These are phyloP conservation scores for mouse (Mus musculus) DNA, from an alignment of 2,113 vertebrate genomes.

Conservation along the genomic window DNA sequence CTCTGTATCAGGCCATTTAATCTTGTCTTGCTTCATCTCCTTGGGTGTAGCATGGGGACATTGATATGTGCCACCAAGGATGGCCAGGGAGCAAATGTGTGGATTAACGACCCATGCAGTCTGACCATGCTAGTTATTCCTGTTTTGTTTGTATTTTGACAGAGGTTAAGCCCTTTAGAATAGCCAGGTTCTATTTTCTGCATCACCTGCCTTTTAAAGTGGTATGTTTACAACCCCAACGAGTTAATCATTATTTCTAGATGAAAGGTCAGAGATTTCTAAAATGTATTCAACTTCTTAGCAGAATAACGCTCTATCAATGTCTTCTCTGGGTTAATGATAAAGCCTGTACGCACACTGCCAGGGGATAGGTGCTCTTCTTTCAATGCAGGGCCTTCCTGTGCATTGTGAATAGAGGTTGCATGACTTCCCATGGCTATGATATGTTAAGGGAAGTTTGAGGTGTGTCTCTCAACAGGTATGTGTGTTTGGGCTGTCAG, in stretches of 20 bases:
- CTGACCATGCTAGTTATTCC: not conserved
- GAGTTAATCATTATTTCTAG: slow-evolving; percentile 71
- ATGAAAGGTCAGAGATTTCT: slow-evolving; percentile 56
- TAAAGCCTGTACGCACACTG: not conserved
- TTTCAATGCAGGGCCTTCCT: not conserved
- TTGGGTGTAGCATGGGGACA: slow-evolving; percentile 35
- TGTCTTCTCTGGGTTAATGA: not conserved
- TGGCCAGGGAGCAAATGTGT: slow-evolving; percentile 41
- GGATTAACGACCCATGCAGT: slow-evolving; percentile 42
- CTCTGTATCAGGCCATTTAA: slow-evolving; percentile 18
- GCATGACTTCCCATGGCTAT: not conserved
- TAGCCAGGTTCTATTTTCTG: slow-evolving; percentile 50
- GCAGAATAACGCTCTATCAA: not conserved
- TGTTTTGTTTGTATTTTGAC: slow-evolving; percentile 58
- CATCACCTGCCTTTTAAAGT: slow-evolving; percentile 58
- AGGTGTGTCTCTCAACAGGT: not conserved
- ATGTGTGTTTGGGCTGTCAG: not conserved
- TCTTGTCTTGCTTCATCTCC: slow-evolving; percentile 60
- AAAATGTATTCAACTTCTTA: slow-evolving; percentile 44
- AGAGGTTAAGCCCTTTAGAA: slow-evolving; percentile 37
- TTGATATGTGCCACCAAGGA: slow-evolving; percentile 11
- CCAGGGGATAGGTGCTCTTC: not conserved
- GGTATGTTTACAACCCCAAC: slow-evolving; percentile 54
- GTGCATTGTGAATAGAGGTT: not conserved
- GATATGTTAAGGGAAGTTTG: not conserved